Conservation (phyloP, 2,888 invertebrate species). For the Thumatha senex region DNA sequence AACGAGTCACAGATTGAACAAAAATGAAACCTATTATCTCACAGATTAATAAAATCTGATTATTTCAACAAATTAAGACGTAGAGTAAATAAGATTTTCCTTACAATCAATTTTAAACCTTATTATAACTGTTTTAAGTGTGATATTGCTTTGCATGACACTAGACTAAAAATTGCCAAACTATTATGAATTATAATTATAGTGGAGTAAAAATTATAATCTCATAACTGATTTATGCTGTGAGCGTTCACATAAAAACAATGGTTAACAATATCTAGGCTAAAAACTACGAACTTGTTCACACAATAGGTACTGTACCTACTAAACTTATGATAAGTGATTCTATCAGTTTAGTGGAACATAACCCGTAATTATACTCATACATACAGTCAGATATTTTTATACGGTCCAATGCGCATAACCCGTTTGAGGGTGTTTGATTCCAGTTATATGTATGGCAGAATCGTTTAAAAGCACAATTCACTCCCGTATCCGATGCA, state of each 20-base stretch:
- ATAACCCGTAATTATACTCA: slow-evolving; percentile 4
- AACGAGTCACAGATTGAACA: slow-evolving; percentile 6
- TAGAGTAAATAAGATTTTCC: not conserved
- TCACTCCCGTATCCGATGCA: no score
- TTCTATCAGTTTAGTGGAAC: slow-evolving; percentile 2
- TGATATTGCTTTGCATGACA: not conserved
- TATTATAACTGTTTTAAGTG: not conserved
- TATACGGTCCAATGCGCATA: no score
- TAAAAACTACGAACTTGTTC: slow-evolving; percentile 30
- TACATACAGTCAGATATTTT: no score
- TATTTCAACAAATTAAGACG: not conserved
- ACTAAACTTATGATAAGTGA: slow-evolving; percentile 1
- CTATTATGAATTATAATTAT: not conserved
- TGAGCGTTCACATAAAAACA: slow-evolving; percentile 34
- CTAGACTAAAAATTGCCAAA: not conserved
- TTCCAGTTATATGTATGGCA: no score
- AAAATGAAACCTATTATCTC: slow-evolving; percentile 26
- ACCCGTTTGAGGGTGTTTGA: no score
- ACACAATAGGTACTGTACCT: slow-evolving; percentile 31
- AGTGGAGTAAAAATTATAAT: not conserved
- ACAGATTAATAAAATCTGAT: slow-evolving; percentile 17
- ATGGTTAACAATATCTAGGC: slow-evolving; percentile 28
- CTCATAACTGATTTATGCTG: not conserved
- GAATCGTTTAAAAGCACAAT: no score
- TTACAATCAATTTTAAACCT: not conserved